Conservation (phyloP, 2,888 invertebrate genomes). For the Leptinotarsa haldemani region DNA sequence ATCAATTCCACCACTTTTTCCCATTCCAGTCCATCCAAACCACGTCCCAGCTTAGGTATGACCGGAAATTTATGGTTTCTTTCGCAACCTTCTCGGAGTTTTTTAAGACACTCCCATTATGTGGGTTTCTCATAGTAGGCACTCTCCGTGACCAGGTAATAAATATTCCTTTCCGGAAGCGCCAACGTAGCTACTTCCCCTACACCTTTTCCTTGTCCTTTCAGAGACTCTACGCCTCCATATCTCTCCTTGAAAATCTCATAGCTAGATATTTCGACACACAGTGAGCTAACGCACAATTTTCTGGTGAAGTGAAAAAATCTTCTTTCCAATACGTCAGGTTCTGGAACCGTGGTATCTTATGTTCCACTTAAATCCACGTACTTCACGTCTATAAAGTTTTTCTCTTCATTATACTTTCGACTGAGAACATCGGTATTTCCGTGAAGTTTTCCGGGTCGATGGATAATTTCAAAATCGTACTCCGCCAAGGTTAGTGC, state of each 20-base stretch:
- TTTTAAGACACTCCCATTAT: background rate
- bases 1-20: slow-evolving; percentile 24
- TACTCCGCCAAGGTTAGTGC: too few species aligned
- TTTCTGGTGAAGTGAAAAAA: slow-evolving; percentile 9
- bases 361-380: background rate
- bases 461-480: too few species aligned
- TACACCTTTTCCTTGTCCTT: slow-evolving; percentile 12
- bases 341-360: background rate
- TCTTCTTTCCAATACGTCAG: background rate
- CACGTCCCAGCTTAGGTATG: slow-evolving; percentile 9
- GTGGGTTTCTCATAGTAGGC: too few species aligned
- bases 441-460: too few species aligned
- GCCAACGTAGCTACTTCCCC: too few species aligned
- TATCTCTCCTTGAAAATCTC: slow-evolving; percentile 13
- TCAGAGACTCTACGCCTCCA: background rate
- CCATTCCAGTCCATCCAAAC: slow-evolving; percentile 25
- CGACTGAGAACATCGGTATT: slow-evolving; percentile 10
- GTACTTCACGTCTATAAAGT: background rate
- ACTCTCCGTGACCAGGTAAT: slow-evolving; percentile 14
- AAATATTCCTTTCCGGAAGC: slow-evolving; percentile 8
- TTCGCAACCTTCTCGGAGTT: slow-evolving; percentile 19
- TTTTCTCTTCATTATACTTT: background rate
- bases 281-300: slow-evolving; percentile 20
- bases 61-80: slow-evolving; percentile 14
- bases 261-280: slow-evolving; percentile 9